Conservation (phyloP, 1,140 invertebrate species). For the Zaprionus taronus region DNA sequence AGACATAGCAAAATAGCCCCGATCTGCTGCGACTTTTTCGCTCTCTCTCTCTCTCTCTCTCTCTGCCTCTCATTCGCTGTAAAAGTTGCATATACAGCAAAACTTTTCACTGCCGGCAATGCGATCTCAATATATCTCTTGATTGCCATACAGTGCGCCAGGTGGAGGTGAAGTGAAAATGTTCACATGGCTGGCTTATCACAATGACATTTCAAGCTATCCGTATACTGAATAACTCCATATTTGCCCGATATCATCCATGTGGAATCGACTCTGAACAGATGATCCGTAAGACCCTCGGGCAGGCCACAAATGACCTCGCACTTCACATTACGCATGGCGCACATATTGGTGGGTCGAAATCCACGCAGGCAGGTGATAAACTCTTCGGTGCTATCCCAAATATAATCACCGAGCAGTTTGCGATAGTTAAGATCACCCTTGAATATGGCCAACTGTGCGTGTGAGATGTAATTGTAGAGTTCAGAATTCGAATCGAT, state of each 20-base stretch:
- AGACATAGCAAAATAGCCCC: conserved; percentile 39
- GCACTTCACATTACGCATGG: conserved; percentile 95
- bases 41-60: not conserved
- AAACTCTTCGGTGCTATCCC: conserved; percentile 90
- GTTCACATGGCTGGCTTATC: not conserved
- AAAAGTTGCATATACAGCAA: conserved; percentile 6
- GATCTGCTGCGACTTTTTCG: not conserved
- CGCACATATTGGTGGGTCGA: conserved; percentile 91
- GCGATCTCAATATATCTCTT: conserved; percentile 6
- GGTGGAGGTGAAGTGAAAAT: not conserved
- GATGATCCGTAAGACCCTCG: conserved; percentile 87
- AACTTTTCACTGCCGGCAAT: conserved; percentile 26
- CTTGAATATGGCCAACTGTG: conserved; percentile 94
- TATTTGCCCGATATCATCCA: conserved; percentile 96
- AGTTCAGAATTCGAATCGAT: conserved; percentile 88
- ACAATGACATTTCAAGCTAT: conserved; percentile 56
- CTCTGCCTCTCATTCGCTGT: not conserved
- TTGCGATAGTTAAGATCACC: conserved; percentile 99
- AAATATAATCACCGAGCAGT: conserved; percentile 94
- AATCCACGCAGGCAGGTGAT: conserved; percentile 91
- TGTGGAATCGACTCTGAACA: conserved; percentile 87
- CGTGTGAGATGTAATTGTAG: conserved; percentile 89
- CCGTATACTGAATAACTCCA: conserved; percentile 86
- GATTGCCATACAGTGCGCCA: conserved; percentile 20
- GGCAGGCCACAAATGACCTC: conserved; percentile 94